Evolutionary conservation across 1,140 invertebrate species (phyloP), one percentile per base, ranked within the genome.

Genomic region (Choristoneura fumiferana): DNA sequence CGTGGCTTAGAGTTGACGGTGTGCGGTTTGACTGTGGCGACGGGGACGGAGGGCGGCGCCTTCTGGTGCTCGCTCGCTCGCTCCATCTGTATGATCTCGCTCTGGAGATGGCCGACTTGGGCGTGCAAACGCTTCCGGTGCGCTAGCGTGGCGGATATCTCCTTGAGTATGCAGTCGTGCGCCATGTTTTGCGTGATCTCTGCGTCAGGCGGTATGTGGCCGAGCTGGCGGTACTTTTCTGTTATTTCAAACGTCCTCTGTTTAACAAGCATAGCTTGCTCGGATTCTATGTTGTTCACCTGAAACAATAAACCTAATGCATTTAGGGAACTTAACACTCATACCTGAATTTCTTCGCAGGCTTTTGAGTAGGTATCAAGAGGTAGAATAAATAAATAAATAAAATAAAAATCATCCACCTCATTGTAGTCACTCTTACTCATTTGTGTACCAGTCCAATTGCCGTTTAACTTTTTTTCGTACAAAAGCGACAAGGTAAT

Each of bases 101-200:
- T 92, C 75, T 97, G 82, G 93, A 73, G 95, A 84, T 81, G 93
- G 91, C 55, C 92, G 91, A 96, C 94, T 84, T 96, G 94, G 22
- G 92, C 92, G 61, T 96, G 94, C 14, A 97, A 85, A 66, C 95
- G 92, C 80, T 97, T 97, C 9, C 95, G 91, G 56, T 96, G 94
- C 2, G 93, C 91, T 56, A 97, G 83, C 6, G 95, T 96, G 0
- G 94, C 92, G 4, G 94, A 95, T 60, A 98, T 96, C 87, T 98
- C 96, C 75, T 95, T 94, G 37, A 97, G 79, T 68, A 97, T 94
- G 65, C 94, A 93, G 76, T 97, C 95, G 67, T 95, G 93, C 0
- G 94, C 93, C 36, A 93, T 88, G 9, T 90, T 91, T 58, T 94
- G 92, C n/a, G 93, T 92, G 56, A 93, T 75, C 64, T 92, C 92